Base-by-base conservation (phyloP, 2,797 vertebrate species). In the Typhlichthys subterraneus region DNA sequence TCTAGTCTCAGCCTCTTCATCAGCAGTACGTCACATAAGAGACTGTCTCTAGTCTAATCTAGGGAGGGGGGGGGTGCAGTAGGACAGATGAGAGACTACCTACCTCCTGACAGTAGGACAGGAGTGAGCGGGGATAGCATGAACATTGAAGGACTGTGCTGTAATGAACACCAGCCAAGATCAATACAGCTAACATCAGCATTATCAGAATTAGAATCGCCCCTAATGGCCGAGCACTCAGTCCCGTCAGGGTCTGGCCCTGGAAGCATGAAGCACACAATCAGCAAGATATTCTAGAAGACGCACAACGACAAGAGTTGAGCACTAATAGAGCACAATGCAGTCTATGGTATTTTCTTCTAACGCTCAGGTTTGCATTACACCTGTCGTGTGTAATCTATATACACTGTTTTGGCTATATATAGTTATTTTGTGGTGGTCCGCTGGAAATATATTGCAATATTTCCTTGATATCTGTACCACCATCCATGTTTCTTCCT, bases 91-190 rank as follows among this genome's bases (percentile, higher is more conserved):
- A 19, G 19, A 19, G 19, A 19, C 19, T 19, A 19, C 73, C 0
- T 84, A 91, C 89, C 90, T 90, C 80, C 57, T 93, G 92, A 87
- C 94, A 95, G 90, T 95, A 94, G 80, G 93, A 91, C 67, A 94
- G 89, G 82, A 94, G 23, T 23, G 23, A 23, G 23, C 23, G 23
- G 23, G 23, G 53, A 70, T 50, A 56, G 63, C 12, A 53, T 50
- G 2, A 65, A 72, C 17, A 31, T n/a, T 42, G 2, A 55, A 19
- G 15, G 46, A 9, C 10, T 54, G 53, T 54, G 7, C 10, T 54
- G 53, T 54, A 45, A 66, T 60, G 19, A 70, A 61, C 50, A 59
- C 15, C 59, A 45, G 11, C 5, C 11, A 62, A 9, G 51, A 78
- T 69, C 58, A 63, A 55, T 69, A 33, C 63, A 9, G 57, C 47